Base-by-base conservation (phyloP, 2,888 invertebrate species). In the Philereme transversata region DNA sequence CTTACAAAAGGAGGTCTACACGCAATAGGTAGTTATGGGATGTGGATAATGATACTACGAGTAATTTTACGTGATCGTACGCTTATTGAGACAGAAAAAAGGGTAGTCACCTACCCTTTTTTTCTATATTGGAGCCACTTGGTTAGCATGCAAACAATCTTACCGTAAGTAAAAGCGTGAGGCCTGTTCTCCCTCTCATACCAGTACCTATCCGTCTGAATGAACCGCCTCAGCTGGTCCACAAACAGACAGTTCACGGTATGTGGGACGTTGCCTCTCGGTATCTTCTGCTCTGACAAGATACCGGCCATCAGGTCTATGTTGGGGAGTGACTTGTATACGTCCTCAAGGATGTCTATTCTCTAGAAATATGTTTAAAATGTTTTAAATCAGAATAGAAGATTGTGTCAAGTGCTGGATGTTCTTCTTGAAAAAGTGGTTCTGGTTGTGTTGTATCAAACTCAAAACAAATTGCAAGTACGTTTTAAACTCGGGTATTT, bases 291-390 rank as follows among this genome's bases (percentile, higher is more conserved):
- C 80, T 98, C 97, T 0, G 96, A 95, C 51, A 97, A 96, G 44
- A 97, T 96, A 33, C 97, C 97, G 43, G 96, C 96, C 95, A 97
- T 96, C 44, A 97, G 90, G 87, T 97, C 97, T 57, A 98, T 95
- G 82, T 97, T 97, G 64, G 94, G 94, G 4, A 96, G 95, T 83
- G 96, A 94, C 2, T 69, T 60, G 60, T 81, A 82, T 0, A 68
- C 5, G 1, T 65, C 60, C 46, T 67, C 68, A 4, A 82, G 68
- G 0, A 71, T 60, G 34, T 75, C 74, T 4, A 79, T 60, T 55
- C 69, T 69, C 82, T 82, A 56, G 3, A 54, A 54, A 46, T 5
- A 11, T 5, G 1, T 22, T 22, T 11, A 22, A 46, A 22, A 22
- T 22, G 22, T 22, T 22, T 22, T 22, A 2, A 22, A 2, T 1